Evolutionary conservation across 2,888 invertebrate species (phyloP), one percentile per base, ranked within the genome.

Genomic region (Sarcophaga rosellei): DNA sequence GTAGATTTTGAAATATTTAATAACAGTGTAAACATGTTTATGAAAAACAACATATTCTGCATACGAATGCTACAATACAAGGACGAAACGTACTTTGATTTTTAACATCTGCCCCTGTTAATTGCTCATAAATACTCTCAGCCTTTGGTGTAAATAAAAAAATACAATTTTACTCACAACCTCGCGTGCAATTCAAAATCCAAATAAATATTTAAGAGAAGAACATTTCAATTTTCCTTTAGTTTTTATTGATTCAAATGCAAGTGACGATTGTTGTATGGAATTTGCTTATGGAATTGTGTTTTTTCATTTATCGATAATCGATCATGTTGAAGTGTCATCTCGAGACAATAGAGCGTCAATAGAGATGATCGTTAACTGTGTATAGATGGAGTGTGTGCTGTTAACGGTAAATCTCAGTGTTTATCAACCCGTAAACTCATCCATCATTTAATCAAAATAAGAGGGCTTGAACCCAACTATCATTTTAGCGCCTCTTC

Each of bases 291-390:
- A 81, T 25, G 72, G 72, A 70, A 83, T 83, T 83, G 57, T 65
- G 61, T 65, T 66, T 53, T 21, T 6, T 8, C 20, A 68, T 63
- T 20, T 53, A 21, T 44, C 70, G 74, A 73, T n/a, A 77, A 86
- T 83, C 86, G 69, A 77, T 86, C 84, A 84, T 83, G 61, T 12
- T 20, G 47, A 35, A 35, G 11, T 84, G 83, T 62, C 65, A 69
- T 35, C 15, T 23, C 35, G 12, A 53, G 20, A 80, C 75, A 86
- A 80, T 79, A 21, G 10, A 61, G 17, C 21, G 53, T 25, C 20
- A 80, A 73, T 72, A 23, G 35, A 35, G 35, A 10, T 35, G 35
- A 35, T 35, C 35, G 35, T 35, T 35, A 35, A 35, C 10, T 35
- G 35, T 35, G 35, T 35, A 35, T 35, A 35, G 35, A 35, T 35